Conservation (phyloP, 1,140 invertebrate genomes). For the Acromyrmex charruanus region DNA sequence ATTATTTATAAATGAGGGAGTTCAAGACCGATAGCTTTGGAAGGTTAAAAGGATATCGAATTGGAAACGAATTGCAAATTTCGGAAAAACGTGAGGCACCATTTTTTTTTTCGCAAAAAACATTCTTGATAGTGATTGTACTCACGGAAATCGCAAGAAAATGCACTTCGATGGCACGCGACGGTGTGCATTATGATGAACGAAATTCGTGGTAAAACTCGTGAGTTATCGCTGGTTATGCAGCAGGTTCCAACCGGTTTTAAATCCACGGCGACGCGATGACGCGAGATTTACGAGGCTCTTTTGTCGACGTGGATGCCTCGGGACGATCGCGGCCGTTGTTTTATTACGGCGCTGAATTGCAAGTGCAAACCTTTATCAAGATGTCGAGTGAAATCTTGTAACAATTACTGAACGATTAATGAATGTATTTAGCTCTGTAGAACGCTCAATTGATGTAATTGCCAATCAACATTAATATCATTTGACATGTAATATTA, state of each 20-base stretch:
- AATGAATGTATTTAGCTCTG: conserved; percentile 46
- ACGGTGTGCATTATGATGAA: conserved; percentile 30
- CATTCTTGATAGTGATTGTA: conserved; percentile 4
- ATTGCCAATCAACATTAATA: conserved; percentile 38
- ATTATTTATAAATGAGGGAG: too few species aligned
- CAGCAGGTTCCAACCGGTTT: conserved; percentile 71
- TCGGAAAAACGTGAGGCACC: neutral
- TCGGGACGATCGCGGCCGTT: conserved; percentile 49
- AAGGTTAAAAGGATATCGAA: neutral
- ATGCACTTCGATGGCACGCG: conserved; percentile 9
- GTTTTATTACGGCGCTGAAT: conserved; percentile 58
- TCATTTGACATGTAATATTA: neutral
- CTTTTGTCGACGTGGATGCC: conserved; percentile 68
- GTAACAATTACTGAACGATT: conserved; percentile 53
- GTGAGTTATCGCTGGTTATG: conserved; percentile 63
- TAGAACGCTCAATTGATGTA: conserved; percentile 7
- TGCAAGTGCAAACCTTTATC: conserved; percentile 55
- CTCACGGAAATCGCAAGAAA: conserved; percentile 7
- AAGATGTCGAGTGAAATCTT: conserved; percentile 33
- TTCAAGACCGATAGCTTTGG: too few species aligned
- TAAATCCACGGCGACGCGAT: conserved; percentile 73
- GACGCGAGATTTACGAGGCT: conserved; percentile 73
- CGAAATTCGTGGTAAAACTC: conserved; percentile 71
- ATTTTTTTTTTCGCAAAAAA: neutral
- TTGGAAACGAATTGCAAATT: neutral